Percentiles rank a stretch among this genome's conserved stretches.
Conservation (phyloP, 2,888 invertebrate species). For the Pheosia tremula region DNA sequence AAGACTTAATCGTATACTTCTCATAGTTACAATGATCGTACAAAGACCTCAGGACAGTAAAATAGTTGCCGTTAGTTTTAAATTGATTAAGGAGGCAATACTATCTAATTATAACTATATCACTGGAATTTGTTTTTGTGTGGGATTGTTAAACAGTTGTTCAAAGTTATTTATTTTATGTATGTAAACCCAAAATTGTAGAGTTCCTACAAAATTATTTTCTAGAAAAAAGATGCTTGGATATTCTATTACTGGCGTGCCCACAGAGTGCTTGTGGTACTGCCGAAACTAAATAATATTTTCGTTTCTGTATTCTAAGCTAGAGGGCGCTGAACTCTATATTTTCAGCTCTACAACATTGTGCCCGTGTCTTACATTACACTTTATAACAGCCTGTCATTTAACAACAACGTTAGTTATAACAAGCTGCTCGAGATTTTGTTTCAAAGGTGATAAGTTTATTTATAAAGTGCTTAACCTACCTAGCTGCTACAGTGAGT, state of each 20-base stretch:
- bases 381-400: background rate
- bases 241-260: too few relatives aligned
- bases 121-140: background rate
- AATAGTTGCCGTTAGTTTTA: conserved; percentile 2
- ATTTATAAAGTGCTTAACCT: too few relatives aligned
- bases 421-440: too few relatives aligned
- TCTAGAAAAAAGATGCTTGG: too few relatives aligned
- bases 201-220: too few relatives aligned
- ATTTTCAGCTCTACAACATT: background rate
- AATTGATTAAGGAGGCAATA: background rate
- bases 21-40: conserved; percentile 11
- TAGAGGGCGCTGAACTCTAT: background rate
- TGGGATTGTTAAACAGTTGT: too few relatives aligned
- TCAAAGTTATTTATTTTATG: too few relatives aligned
- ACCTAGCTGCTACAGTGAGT: too few relatives aligned
- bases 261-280: too few relatives aligned
- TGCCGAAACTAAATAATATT: too few relatives aligned
- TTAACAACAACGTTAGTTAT: too few relatives aligned
- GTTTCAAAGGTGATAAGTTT: background rate
- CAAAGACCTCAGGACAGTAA: conserved; percentile 6
- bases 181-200: too few relatives aligned
- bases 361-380: background rate
- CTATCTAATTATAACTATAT: background rate
- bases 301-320: background rate
- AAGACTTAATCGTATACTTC: conserved; percentile 13